Evolutionary conservation across 2,113 vertebrate species (phyloP), one percentile per base, ranked within the genome.

Genomic region (Carlito syrichta): DNA sequence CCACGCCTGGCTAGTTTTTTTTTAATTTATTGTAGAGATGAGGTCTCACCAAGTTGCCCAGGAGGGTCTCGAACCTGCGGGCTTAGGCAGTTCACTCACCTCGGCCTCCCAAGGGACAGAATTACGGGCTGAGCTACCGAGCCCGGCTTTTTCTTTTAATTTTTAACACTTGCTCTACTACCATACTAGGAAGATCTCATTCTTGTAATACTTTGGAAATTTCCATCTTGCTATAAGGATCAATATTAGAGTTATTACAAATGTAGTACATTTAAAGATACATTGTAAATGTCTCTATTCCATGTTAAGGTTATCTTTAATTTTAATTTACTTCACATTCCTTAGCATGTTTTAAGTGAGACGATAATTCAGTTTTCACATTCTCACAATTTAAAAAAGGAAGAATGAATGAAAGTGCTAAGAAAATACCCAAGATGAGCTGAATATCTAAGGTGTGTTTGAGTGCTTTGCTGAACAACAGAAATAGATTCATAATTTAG

Each of bases 91-190:
- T n/a, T n/a, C n/a, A n/a, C n/a, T n/a, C n/a, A n/a, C n/a, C n/a
- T n/a, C n/a, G n/a, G n/a, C n/a, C n/a, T n/a, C n/a, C n/a, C n/a
- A n/a, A n/a, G n/a, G n/a, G n/a, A n/a, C n/a, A n/a, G n/a, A n/a
- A n/a, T n/a, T n/a, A n/a, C n/a, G n/a, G n/a, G n/a, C n/a, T n/a
- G n/a, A n/a, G n/a, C n/a, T n/a, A n/a, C n/a, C n/a, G n/a, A n/a
- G n/a, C n/a, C n/a, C n/a, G n/a, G n/a, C n/a, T n/a, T n/a, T 92
- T 89, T 96, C 19, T 45, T n/a, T 43, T 6, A 43, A 3, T 87
- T 94, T 90, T 92, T 89, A 84, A 48, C 50, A 56, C 88, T 91
- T 88, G 16, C 12, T 88, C 27, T 68, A 68, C 45, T 96, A 63
- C 66, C 9, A 0, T 74, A 73, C 84, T 68, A 30, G 7, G 6